phyloP scores from a whole-genome alignment of 2,888 invertebrate genomes.

The Caenorhabditis afra region DNA sequence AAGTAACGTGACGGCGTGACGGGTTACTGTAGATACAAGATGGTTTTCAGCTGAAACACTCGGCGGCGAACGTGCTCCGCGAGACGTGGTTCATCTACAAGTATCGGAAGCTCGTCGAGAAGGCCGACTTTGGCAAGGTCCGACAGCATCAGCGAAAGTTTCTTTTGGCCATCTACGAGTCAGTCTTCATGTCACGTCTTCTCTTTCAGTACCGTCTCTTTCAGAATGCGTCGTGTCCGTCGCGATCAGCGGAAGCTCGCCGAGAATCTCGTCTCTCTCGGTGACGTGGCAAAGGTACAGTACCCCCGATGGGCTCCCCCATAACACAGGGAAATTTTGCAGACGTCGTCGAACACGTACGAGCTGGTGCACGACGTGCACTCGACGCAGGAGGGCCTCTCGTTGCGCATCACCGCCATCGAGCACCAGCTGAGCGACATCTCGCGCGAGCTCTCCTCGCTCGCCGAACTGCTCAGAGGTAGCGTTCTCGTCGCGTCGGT shows the following conservation, averaged over 20 bases:
- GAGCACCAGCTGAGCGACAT: conserved; percentile 83
- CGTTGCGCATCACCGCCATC: conserved; percentile 92
- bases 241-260: conserved; percentile 99
- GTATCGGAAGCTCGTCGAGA: conserved; percentile 97
- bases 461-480: conserved; percentile 59
- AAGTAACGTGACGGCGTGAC: conserved; percentile 84
- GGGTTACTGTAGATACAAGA: not conserved
- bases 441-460: conserved; percentile 52
- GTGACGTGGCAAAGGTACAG: conserved; percentile 98
- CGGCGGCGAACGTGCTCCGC: conserved; percentile 97
- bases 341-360: conserved; percentile 98
- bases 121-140: conserved; percentile 95
- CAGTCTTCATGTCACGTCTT: too few species aligned
- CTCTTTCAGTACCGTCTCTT: too few species aligned
- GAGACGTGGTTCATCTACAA: conserved; percentile 99
- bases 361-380: conserved; percentile 98
- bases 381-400: conserved; percentile 92
- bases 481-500: conserved; percentile 56
- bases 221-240: conserved; percentile 96
- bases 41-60: conserved; percentile 92
- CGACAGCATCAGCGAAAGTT: conserved; percentile 99
- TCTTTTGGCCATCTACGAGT: conserved; percentile 99
- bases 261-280: conserved; percentile 98
- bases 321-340: conserved; percentile 81
- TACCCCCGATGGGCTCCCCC: not conserved